phyloP scores from a whole-genome alignment of 2,888 invertebrate genomes.

The Dryobotodes eremita region DNA sequence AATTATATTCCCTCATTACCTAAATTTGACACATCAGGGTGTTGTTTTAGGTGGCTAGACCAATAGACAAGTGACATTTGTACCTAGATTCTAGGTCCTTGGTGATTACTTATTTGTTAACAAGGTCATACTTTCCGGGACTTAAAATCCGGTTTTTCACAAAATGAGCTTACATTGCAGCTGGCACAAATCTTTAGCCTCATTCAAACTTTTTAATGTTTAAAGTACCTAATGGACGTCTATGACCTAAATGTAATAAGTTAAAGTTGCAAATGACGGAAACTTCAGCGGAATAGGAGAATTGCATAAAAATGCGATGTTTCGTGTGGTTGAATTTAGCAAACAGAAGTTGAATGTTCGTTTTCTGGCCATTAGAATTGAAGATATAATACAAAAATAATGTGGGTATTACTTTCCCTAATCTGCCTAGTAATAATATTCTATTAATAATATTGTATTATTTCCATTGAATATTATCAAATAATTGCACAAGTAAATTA shows the following conservation, averaged over 20 bases:
- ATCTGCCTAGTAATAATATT: neutral
- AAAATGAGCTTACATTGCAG: constrained; percentile 29
- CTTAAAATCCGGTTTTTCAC: neutral
- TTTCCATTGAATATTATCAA: neutral
- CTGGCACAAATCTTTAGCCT: constrained; percentile 12
- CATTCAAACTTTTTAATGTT: constrained; percentile 51
- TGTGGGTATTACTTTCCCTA: neutral
- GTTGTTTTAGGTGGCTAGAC: constrained; percentile 9
- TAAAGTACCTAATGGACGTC: constrained; percentile 27
- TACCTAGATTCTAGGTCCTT: constrained; percentile 10
- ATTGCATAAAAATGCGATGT: constrained; percentile 30
- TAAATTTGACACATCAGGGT: constrained; percentile 16
- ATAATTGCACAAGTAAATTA: neutral
- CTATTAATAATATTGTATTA: neutral
- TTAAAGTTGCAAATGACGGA: constrained; percentile 42
- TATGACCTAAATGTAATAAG: constrained; percentile 15
- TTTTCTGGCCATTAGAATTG: neutral
- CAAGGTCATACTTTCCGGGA: neutral
- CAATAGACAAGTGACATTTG: neutral
- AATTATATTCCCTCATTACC: constrained; percentile 40
- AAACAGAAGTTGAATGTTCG: neutral
- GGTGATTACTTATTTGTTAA: neutral
- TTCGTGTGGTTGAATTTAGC: neutral
- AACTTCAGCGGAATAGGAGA: constrained; percentile 24
- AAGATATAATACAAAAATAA: no score